Percentiles rank a stretch among this genome's conserved stretches.
Conservation (phyloP, 2,113 vertebrate species). For the Gavia stellata region DNA sequence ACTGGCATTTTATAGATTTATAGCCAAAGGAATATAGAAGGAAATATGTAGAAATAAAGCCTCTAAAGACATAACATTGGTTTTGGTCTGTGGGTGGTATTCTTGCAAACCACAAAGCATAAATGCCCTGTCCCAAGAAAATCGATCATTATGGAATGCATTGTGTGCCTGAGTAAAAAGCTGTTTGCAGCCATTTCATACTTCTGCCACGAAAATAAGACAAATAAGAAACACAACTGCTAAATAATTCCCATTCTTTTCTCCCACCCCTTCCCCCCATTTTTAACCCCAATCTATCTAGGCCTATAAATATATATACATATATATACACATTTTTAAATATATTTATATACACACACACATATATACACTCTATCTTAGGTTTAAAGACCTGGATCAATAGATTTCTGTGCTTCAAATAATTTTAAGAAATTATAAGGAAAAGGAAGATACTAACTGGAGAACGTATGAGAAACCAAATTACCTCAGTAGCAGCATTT, state of each 20-base stretch:
- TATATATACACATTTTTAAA: too few relatives aligned
- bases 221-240: slow-evolving; percentile 12
- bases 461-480: neutral
- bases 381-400: neutral
- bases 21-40: neutral
- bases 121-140: slow-evolving; percentile 50
- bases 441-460: neutral
- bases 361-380: neutral
- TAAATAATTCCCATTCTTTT: neutral
- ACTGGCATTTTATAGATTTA: neutral
- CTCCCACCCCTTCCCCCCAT: neutral
- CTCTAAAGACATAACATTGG: neutral
- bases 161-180: slow-evolving; percentile 34
- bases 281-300: neutral
- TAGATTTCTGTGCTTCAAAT: neutral
- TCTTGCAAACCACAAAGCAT: slow-evolving; percentile 40
- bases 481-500: slow-evolving; percentile 27
- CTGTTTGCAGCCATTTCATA: slow-evolving; percentile 28
- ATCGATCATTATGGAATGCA: slow-evolving; percentile 26
- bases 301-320: neutral
- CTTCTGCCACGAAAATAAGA: neutral
- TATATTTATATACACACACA: neutral
- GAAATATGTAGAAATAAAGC: neutral
- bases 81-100: slow-evolving; percentile 38
- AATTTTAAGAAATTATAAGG: neutral